A percentile compares a stretch with the other conserved stretches of the same genome.
phyloP scores from a whole-genome alignment of 30 jellyfish, hydroid and myxozoan genomes.

The Aurelia coerulea region DNA sequence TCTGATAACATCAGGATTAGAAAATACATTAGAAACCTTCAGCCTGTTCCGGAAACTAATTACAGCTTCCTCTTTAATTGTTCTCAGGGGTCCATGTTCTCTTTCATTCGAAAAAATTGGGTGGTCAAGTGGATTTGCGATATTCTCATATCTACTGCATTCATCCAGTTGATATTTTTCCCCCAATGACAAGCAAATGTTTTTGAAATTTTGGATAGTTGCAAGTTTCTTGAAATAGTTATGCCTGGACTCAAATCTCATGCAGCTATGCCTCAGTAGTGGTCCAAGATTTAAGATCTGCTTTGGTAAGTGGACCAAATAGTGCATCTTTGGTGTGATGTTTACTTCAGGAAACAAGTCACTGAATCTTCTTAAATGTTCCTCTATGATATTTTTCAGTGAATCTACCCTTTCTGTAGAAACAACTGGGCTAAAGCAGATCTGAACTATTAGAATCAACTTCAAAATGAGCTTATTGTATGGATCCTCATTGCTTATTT shows the following conservation, averaged over 20 bases:
- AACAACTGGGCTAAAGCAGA: slow-evolving; percentile 1
- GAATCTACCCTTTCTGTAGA: background rate
- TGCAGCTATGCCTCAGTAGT: background rate
- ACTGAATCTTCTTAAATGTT: background rate
- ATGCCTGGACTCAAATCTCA: background rate
- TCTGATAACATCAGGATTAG: background rate
- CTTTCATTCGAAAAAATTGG: background rate
- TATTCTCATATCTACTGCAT: background rate
- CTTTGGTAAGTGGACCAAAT: background rate
- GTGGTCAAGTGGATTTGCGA: background rate
- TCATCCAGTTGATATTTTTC: background rate
- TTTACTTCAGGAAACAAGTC: background rate
- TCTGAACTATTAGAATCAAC: background rate
- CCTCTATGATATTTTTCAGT: background rate
- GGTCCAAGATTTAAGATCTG: slow-evolving; percentile 1
- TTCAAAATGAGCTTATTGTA: background rate
- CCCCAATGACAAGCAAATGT: background rate
- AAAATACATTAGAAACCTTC: background rate
- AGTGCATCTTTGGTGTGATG: slow-evolving; percentile 5
- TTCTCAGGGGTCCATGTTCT: background rate
- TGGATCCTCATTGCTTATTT: background rate
- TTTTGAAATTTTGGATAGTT: background rate
- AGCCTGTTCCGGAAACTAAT: background rate
- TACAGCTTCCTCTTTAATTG: background rate
- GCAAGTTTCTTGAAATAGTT: background rate